A percentile compares a stretch with the other conserved stretches of the same genome.
phyloP scores from a whole-genome alignment of 2,797 vertebrate species.

The Eidolon dupreanum region DNA sequence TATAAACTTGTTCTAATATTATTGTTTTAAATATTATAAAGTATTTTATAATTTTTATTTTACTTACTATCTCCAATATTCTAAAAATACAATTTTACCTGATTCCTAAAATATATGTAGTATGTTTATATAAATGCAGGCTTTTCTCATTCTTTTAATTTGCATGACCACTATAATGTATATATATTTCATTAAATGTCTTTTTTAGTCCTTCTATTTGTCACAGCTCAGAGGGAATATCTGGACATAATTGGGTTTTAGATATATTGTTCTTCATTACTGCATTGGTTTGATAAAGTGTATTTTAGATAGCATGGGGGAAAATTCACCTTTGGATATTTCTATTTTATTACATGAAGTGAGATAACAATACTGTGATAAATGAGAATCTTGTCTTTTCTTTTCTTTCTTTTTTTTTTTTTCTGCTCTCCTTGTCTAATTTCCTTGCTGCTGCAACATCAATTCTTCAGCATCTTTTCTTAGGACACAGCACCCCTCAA shows the following conservation, averaged over 20 bases:
- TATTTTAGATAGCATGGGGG: neutral
- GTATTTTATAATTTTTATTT: neutral
- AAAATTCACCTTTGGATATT: neutral
- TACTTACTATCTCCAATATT: neutral
- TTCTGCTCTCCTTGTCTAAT: neutral
- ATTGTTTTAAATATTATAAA: neutral
- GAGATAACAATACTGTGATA: neutral
- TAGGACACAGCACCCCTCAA: constrained; percentile 26
- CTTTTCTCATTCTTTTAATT: neutral
- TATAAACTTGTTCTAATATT: neutral
- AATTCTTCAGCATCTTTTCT: constrained; percentile 21
- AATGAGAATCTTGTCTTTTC: neutral
- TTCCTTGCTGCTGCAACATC: neutral
- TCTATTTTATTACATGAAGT: constrained; percentile 42
- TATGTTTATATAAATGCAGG: neutral
- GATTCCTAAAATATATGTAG: neutral
- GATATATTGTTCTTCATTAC: neutral
- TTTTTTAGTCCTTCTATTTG: constrained; percentile 13
- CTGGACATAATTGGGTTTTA: constrained; percentile 39
- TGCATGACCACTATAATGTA: neutral
- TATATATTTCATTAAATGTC: neutral
- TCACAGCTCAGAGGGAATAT: neutral
- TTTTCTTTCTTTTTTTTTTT: neutral
- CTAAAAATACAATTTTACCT: neutral
- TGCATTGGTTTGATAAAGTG: constrained; percentile 3